Conservation (phyloP, 2,797 vertebrate genomes). For the Aselliscus stoliczkanus region DNA sequence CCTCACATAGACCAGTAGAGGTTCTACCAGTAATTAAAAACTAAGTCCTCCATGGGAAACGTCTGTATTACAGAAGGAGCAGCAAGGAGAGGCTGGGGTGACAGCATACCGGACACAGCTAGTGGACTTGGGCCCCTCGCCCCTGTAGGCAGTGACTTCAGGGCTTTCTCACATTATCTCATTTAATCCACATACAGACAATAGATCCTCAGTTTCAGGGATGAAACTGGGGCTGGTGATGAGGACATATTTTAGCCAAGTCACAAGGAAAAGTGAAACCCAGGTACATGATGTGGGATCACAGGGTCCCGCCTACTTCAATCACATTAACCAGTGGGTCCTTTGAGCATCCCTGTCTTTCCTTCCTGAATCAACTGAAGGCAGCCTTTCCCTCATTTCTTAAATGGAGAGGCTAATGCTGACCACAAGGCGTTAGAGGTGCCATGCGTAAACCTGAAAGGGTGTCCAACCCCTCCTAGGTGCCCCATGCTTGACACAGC, state of each 20-base stretch:
- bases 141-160: rapidly evolving
- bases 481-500: not conserved
- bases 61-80: too few relatives aligned
- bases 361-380: not conserved
- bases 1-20: not conserved
- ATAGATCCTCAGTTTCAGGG: not conserved
- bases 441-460: rapidly evolving
- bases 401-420: not conserved
- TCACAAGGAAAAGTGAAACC: not conserved
- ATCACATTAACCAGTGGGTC: rapidly evolving
- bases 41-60: too few relatives aligned
- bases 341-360: not conserved
- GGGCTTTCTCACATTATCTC: rapidly evolving
- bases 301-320: too few relatives aligned
- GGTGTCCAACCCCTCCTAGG: rapidly evolving
- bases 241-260: not conserved
- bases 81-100: not conserved
- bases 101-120: too few relatives aligned
- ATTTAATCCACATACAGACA: rapidly evolving
- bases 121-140: rapidly evolving
- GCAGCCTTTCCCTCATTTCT: not conserved
- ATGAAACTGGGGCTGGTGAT: not conserved
- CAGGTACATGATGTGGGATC: too few relatives aligned
- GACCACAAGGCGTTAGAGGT: not conserved
- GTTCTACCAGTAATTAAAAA: not conserved